These are phyloP conservation scores for Proisotoma minuta DNA, from an alignment of 2,888 invertebrate species.

Conservation along the genomic window DNA sequence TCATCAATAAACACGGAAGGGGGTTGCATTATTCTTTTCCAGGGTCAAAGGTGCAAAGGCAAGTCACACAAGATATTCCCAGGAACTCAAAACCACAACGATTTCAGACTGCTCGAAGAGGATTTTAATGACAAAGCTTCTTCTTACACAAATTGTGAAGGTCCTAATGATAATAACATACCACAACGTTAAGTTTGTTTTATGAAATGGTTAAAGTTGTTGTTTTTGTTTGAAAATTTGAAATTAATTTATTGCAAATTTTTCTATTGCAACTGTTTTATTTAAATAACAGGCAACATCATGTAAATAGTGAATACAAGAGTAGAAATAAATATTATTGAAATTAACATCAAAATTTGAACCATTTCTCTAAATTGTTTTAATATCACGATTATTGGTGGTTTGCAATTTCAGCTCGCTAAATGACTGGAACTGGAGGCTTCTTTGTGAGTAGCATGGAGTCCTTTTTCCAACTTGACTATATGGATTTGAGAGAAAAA, in stretches of 20 bases:
- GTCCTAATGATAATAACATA: neutral
- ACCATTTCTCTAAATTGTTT: too few relatives aligned
- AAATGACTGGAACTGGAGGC: too few relatives aligned
- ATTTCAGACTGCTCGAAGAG: neutral
- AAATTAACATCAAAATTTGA: neutral
- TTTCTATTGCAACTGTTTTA: neutral
- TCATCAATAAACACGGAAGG: slow-evolving; percentile 17
- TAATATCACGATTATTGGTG: too few relatives aligned
- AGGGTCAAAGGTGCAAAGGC: slow-evolving; percentile 18
- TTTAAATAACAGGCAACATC: neutral
- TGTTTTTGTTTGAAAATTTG: neutral
- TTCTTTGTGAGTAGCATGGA: too few relatives aligned
- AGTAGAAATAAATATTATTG: neutral
- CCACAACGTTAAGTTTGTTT: neutral
- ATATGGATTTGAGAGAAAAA: too few relatives aligned
- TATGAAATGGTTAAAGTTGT: neutral
- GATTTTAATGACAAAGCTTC: slow-evolving; percentile 18
- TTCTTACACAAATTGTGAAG: slow-evolving; percentile 15
- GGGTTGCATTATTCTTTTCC: slow-evolving; percentile 17
- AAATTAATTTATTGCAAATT: neutral
- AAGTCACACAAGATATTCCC: slow-evolving; percentile 16
- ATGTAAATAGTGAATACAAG: neutral
- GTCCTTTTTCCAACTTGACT: too few relatives aligned
- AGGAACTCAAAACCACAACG: slow-evolving; percentile 15
- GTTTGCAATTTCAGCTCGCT: too few relatives aligned